Base-by-base conservation (phyloP, 2,888 invertebrate species). In the Plebejus argus region DNA sequence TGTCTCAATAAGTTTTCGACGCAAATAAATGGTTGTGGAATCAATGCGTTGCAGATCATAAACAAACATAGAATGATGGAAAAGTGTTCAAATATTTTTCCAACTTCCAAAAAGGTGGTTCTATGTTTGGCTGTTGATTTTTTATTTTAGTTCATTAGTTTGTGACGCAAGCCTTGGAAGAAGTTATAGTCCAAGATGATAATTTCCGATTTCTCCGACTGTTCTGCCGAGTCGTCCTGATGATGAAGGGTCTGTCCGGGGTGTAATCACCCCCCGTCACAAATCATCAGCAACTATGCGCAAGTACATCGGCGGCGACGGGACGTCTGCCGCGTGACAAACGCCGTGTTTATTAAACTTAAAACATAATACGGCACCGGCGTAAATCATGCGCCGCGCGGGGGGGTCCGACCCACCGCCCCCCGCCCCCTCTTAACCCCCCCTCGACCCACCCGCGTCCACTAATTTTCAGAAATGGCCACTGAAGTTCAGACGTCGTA, bases 361-460 rank as follows among this genome's bases (percentile, higher is more conserved):
- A 94, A 95, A 95, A 95, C 94, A 95, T 95, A 95, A 95, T 94
- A 94, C 94, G 93, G 92, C 94, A 92, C 90, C 93, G 92, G 94
- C 94, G 95, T 95, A 95, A 95, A 95, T 95, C 95, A 95, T 94
- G 91, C 88, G 90, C 89, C 88, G 87, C 88, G 88, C 87, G 85
- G 83, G 84, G 84, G 85, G 78, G 76, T 72, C 78, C 79, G 79
- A 81, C 79, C 81, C 80, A 78, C 79, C 53, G 53, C 78, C 82
- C 78, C 80, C 80, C 78, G 80, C 79, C 76, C 80, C 79, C 80
- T 28, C 66, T 28, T 6, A 5, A 33, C 33, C 66, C 23, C 23
- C 58, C 66, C 66, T 66, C 66, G 28, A 79, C 80, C 81, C 80
- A 79, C 85, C 84, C 83, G 87, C 87, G 88, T 89, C 90, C 91